Conservation (phyloP, 2,888 invertebrate species). For the Choreutis nemorana region DNA sequence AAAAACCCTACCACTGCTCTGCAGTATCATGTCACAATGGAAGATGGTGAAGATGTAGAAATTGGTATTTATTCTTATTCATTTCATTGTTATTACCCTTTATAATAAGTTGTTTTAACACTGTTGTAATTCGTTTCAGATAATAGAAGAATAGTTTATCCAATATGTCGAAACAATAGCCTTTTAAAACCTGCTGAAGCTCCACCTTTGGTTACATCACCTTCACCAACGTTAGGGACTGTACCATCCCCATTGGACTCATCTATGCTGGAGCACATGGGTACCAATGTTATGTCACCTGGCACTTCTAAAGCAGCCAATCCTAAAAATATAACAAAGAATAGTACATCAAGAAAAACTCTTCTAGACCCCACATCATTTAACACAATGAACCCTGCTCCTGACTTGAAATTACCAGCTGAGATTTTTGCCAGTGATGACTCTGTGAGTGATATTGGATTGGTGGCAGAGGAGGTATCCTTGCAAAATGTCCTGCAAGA, state of each 20-base stretch:
- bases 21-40: slow-evolving; percentile 53
- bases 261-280: slow-evolving; percentile 19
- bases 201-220: slow-evolving; percentile 28
- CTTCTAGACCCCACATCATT: slow-evolving; percentile 30
- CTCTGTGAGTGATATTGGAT: slow-evolving; percentile 45
- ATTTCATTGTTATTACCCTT: slow-evolving; percentile 3
- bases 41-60: slow-evolving; percentile 47
- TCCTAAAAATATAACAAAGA: slow-evolving; percentile 20
- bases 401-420: slow-evolving; percentile 51
- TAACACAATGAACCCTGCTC: slow-evolving; percentile 38
- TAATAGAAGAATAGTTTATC: slow-evolving; percentile 26
- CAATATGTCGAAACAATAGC: slow-evolving; percentile 18
- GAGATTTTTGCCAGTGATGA: slow-evolving; percentile 63
- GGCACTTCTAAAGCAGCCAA: slow-evolving; percentile 32
- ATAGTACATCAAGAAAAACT: slow-evolving; percentile 19
- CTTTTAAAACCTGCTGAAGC: slow-evolving; percentile 19
- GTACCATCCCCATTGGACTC: slow-evolving; percentile 21
- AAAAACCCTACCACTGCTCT: slow-evolving; percentile 21
- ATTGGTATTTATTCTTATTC: slow-evolving; percentile 23
- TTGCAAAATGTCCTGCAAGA: slow-evolving; percentile 31
- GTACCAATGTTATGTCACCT: slow-evolving; percentile 21
- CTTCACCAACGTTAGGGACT: slow-evolving; percentile 27
- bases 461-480: slow-evolving; percentile 29
- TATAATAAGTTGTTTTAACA: slow-evolving; percentile 2
- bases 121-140: slow-evolving; percentile 16